A percentile compares a stretch with the other conserved stretches of the same genome.
Evolutionary conservation across 2,888 invertebrate species (phyloP).

Genomic region (Melitaea athalia): DNA sequence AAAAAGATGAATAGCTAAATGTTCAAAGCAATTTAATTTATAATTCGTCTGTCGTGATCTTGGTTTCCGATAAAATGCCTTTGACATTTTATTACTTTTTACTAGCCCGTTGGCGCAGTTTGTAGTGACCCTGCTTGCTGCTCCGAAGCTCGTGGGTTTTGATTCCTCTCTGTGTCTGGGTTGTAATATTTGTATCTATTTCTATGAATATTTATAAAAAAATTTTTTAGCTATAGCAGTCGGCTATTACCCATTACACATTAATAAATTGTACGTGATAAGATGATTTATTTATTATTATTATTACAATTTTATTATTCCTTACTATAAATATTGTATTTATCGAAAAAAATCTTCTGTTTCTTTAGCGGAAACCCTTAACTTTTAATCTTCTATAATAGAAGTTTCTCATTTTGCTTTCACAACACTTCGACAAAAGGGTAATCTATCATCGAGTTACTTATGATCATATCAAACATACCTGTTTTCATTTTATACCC

Average conservation of each 20-base stretch:
- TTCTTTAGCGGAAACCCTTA: background rate
- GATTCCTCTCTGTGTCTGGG: too few species aligned
- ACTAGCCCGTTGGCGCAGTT: too few species aligned
- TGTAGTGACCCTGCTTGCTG: too few species aligned
- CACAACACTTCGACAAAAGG: slow-evolving; percentile 23
- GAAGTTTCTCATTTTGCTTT: slow-evolving; percentile 15
- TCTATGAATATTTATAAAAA: too few species aligned
- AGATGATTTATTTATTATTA: too few species aligned
- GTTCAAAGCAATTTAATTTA: slow-evolving; percentile 9
- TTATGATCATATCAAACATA: slow-evolving; percentile 11
- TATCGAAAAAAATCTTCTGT: background rate
- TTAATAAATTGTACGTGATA: too few species aligned
- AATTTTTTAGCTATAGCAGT: too few species aligned
- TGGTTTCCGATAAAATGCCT: background rate
- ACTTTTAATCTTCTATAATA: slow-evolving; percentile 3
- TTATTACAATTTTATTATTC: background rate
- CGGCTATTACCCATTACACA: too few species aligned
- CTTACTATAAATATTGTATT: background rate
- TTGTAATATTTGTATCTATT: too few species aligned
- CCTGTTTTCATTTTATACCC: slow-evolving; percentile 9
- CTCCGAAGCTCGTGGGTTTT: too few species aligned
- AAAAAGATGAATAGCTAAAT: slow-evolving; percentile 25
- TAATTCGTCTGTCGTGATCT: slow-evolving; percentile 1
- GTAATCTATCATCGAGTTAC: slow-evolving; percentile 19
- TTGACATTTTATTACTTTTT: background rate